Evolutionary conservation across 2,888 invertebrate species (phyloP).

Genomic region (Drosophila macrothrix): DNA sequence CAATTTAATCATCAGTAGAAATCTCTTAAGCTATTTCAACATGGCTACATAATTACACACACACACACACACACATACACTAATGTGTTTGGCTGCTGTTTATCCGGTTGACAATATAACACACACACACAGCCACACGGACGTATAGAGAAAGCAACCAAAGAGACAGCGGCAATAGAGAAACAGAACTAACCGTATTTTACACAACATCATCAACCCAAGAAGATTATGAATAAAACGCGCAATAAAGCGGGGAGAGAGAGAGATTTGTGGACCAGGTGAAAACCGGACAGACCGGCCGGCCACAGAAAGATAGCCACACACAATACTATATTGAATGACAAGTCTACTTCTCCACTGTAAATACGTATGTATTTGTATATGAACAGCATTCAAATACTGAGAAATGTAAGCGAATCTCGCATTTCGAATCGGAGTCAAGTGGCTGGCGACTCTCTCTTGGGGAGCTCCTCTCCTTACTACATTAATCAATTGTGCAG

Average conservation of each 20-base stretch:
- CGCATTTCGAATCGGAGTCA: slow-evolving; percentile 27
- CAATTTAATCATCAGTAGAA: slow-evolving; percentile 36
- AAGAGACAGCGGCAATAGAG: slow-evolving; percentile 33
- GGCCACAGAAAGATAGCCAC: slow-evolving; percentile 34
- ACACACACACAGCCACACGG: slow-evolving; percentile 26
- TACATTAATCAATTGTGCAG: slow-evolving; percentile 69
- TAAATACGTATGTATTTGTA: slow-evolving; percentile 7
- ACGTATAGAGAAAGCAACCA: slow-evolving; percentile 63
- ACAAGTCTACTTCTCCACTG: slow-evolving; percentile 40
- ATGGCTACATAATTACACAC: slow-evolving; percentile 24
- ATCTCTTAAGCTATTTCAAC: slow-evolving; percentile 41
- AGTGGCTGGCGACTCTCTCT: slow-evolving; percentile 24
- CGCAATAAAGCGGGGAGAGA: slow-evolving; percentile 52
- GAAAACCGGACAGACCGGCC: slow-evolving; percentile 74
- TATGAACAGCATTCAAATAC: slow-evolving; percentile 24
- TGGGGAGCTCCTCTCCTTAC: slow-evolving; percentile 23
- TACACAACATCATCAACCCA: slow-evolving; percentile 52
- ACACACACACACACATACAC: slow-evolving; percentile 13
- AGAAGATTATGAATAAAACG: slow-evolving; percentile 74
- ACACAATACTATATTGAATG: slow-evolving; percentile 43
- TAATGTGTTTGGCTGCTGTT: slow-evolving; percentile 34
- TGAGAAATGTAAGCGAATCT: slow-evolving; percentile 21
- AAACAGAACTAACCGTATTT: slow-evolving; percentile 76
- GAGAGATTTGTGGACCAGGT: slow-evolving; percentile 34
- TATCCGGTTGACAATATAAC: slow-evolving; percentile 68